These are phyloP conservation scores for Parauchenoglanis punctatus DNA, from an alignment of 2,797 vertebrate species.

Conservation along the genomic window DNA sequence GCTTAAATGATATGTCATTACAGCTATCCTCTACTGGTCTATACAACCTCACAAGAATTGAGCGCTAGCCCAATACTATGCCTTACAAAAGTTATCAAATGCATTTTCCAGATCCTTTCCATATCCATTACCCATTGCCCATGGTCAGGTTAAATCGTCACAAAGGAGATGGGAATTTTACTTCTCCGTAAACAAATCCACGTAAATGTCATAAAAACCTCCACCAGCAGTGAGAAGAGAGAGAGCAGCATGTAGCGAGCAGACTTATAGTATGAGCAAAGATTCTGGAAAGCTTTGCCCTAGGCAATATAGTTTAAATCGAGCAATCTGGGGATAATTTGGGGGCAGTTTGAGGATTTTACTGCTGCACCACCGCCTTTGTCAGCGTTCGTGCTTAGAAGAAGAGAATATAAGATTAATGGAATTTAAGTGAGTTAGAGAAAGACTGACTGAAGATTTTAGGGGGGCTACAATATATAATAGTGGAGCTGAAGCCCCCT, in stretches of 20 bases:
- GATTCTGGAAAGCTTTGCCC: conserved; percentile 4
- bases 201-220: conserved; percentile 9
- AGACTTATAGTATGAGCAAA: conserved; percentile 18
- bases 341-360: conserved; percentile 13
- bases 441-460: conserved; percentile 4
- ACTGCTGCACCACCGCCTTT: not conserved
- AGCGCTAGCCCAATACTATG: not conserved
- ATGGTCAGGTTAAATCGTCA: not conserved
- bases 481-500: not conserved
- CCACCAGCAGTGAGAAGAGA: not conserved
- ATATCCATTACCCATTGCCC: not conserved
- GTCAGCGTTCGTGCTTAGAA: conserved; percentile 8
- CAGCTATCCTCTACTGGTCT: not conserved
- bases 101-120: not conserved
- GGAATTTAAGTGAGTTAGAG: not conserved
- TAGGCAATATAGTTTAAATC: conserved; percentile 5
- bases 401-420: conserved; percentile 22
- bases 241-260: not conserved
- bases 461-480: not conserved
- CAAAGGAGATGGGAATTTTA: not conserved
- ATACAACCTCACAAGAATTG: not conserved
- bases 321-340: conserved; percentile 8
- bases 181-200: conserved; percentile 4
- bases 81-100: not conserved
- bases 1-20: not conserved